phyloP scores from a whole-genome alignment of 23 tunicate species.

The Ciona savignyi region DNA sequence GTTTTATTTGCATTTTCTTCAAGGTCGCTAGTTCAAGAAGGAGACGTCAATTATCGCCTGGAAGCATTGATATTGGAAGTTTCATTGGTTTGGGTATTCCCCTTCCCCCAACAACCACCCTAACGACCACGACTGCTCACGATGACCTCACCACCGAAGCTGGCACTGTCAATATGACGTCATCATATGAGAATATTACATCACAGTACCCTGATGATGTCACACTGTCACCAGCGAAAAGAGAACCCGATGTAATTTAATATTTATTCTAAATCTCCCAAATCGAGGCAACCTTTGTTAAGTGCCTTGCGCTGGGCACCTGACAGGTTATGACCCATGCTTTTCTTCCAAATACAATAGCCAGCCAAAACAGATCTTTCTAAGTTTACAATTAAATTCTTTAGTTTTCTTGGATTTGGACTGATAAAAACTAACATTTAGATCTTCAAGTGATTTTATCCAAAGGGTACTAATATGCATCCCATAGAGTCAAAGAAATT shows the following conservation, averaged over 20 bases:
- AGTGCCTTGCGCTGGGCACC: no score
- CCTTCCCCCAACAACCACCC: slow-evolving; percentile 4
- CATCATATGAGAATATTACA: background rate
- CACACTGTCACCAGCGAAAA: slow-evolving; percentile 49
- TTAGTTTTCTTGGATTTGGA: no score
- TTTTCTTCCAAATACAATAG: no score
- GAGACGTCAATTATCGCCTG: slow-evolving; percentile 12
- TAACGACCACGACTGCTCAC: background rate
- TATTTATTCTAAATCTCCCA: background rate
- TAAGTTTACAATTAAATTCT: no score
- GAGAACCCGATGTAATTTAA: slow-evolving; percentile 48
- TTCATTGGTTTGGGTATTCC: slow-evolving; percentile 9
- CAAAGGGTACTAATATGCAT: no score
- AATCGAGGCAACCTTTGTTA: no score
- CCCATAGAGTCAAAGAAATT: no score
- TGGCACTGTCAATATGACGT: background rate
- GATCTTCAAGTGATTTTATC: no score
- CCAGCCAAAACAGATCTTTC: no score
- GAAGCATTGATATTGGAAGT: slow-evolving; percentile 13
- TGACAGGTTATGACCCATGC: no score
- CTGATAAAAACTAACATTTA: no score
- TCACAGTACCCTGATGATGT: slow-evolving; percentile 12
- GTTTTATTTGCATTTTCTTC: no score
- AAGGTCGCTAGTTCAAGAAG: background rate
- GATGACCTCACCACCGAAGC: slow-evolving; percentile 2